Base-by-base conservation (phyloP, 2,888 invertebrate species). In the Trachelus troglodyta region DNA sequence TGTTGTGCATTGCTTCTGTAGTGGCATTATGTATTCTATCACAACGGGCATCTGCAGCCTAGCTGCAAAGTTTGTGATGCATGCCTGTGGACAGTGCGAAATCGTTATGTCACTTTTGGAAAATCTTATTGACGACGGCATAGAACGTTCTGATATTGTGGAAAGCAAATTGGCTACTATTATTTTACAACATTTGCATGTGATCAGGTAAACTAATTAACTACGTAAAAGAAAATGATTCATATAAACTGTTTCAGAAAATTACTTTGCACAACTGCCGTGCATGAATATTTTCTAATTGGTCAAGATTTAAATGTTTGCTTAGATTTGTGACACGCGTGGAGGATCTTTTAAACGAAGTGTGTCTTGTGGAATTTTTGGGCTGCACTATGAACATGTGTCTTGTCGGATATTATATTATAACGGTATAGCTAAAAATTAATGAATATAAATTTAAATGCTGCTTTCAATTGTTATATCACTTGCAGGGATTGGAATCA, bases 341-440 rank as follows among this genome's bases (percentile, higher is more conserved):
- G 12, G 12, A 37, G 12, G 12, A 37, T 37, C 37, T 37, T 12
- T 37, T 37, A 12, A 37, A 37, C 4, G 37, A 37, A 12, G 12
- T 37, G 12, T 37, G 37, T 37, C 37, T 37, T 37, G 37, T 37
- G 37, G 37, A 37, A 37, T 81, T 90, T 34, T 75, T 90, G 0
- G 90, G 90, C 1, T 89, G 89, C 75, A 89, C 89, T 9, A 75
- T 90, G 80, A 89, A 89, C 69, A 89, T 90, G 78, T 90, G 90
- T 76, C 88, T 90, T 37, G 81, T 90, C 11, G 90, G 88, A 79
- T 90, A 88, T 80, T 89, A 88, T 79, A 82, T 89, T 56, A 87
- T 90, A 71, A 87, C 84, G 87, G 90, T 34, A 34, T 34, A 1
- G 34, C 34, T 34, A 34, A 34, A 34, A 11, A 11, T 34, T 34